Evolutionary conservation across 2,797 vertebrate genomes (phyloP).

Genomic region (Pyrocephalus nanus): DNA sequence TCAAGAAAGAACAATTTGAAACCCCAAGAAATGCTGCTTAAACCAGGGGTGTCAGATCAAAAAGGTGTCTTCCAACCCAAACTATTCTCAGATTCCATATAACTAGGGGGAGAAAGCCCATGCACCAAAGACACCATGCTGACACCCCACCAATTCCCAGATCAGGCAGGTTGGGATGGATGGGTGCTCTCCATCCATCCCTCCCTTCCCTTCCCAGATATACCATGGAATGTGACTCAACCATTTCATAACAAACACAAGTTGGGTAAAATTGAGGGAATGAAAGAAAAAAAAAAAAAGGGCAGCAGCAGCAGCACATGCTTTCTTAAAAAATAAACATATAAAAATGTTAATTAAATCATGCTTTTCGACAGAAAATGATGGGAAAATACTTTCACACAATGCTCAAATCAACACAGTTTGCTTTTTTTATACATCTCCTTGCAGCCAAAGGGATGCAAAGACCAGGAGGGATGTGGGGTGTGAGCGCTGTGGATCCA

Average conservation of each 20-base stretch:
- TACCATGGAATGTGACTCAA: background rate
- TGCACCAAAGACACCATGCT: background rate
- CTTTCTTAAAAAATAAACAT: slow-evolving; percentile 50
- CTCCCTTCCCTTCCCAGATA: background rate
- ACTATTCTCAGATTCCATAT: background rate
- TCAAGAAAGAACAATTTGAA: fast-evolving
- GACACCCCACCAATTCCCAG: background rate
- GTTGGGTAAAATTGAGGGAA: background rate
- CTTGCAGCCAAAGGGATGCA: background rate
- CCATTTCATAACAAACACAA: slow-evolving; percentile 33
- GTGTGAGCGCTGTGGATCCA: fast-evolving
- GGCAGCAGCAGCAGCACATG: background rate
- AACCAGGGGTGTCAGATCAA: background rate
- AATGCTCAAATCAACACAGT: background rate
- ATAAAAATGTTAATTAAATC: slow-evolving; percentile 58
- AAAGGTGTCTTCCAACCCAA: background rate
- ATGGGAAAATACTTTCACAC: slow-evolving; percentile 22
- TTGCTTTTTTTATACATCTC: background rate
- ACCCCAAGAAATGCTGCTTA: background rate
- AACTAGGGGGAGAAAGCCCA: background rate
- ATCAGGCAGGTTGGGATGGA: background rate
- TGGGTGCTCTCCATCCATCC: background rate
- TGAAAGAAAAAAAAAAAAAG: background rate
- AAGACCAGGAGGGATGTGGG: background rate
- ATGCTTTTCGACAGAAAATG: background rate